These are phyloP conservation scores for Rhagonycha lutea DNA, from an alignment of 2,888 invertebrate genomes.

Conservation along the genomic window DNA sequence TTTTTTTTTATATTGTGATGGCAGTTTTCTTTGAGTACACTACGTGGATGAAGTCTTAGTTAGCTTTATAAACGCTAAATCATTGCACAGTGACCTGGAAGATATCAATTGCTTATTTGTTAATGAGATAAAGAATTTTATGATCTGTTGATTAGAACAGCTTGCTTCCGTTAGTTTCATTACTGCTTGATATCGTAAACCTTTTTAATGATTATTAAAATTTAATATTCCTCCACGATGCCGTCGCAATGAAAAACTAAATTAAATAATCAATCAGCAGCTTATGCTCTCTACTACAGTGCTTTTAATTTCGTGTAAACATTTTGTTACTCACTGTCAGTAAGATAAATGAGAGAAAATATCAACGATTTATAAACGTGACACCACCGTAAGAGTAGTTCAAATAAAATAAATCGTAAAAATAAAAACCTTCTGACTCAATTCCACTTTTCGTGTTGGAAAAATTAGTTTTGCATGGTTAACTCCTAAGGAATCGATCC, in stretches of 20 bases:
- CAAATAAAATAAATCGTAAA: background rate
- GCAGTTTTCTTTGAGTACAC: background rate
- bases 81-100: background rate
- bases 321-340: background rate
- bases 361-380: background rate
- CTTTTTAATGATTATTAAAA: background rate
- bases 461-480: background rate
- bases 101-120: background rate
- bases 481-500: too few relatives aligned
- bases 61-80: background rate
- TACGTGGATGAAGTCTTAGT: background rate
- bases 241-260: background rate
- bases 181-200: background rate
- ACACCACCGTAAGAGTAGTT: background rate
- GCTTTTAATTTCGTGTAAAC: background rate
- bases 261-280: background rate
- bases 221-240: background rate
- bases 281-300: background rate
- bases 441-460: background rate
- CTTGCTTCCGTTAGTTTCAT: background rate
- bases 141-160: background rate
- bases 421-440: background rate
- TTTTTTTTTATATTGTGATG: background rate
- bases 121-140: background rate
- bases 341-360: background rate